Conservation (phyloP, 2,797 vertebrate species). For the Parambassis ranga region DNA sequence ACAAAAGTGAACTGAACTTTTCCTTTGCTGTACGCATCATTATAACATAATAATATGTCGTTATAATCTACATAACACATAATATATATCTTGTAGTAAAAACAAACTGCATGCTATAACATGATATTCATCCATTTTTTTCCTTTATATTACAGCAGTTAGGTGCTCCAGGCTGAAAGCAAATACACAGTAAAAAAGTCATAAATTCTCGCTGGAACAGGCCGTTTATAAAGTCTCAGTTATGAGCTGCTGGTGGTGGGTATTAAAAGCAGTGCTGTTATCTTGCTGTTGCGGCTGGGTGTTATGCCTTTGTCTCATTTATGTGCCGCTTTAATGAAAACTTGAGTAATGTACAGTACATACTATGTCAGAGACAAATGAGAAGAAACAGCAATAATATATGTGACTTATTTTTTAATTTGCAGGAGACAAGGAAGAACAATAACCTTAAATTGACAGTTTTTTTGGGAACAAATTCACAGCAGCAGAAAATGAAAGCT, state of each 20-base stretch:
- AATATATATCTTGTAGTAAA: too few relatives aligned
- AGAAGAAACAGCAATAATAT: neutral
- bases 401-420: neutral
- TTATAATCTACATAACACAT: too few relatives aligned
- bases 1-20: too few relatives aligned
- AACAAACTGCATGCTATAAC: too few relatives aligned
- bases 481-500: too few relatives aligned
- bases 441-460: neutral
- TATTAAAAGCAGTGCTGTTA: slow-evolving; percentile 18
- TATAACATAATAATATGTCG: too few relatives aligned
- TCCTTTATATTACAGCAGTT: too few relatives aligned
- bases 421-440: neutral
- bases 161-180: slow-evolving; percentile 3
- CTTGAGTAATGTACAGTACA: neutral
- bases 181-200: slow-evolving; percentile 29
- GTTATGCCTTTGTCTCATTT: slow-evolving; percentile 16
- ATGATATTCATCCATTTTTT: too few relatives aligned
- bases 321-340: slow-evolving; percentile 28
- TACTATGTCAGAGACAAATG: neutral
- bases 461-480: too few relatives aligned
- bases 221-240: slow-evolving; percentile 31
- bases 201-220: slow-evolving; percentile 35
- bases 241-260: slow-evolving; percentile 36
- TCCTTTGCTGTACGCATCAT: too few relatives aligned
- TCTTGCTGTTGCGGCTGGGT: slow-evolving; percentile 11